A percentile compares a stretch with the other conserved stretches of the same genome.
These are phyloP conservation scores for Vesta saturnalis DNA, from an alignment of 2,888 invertebrate species.

Conservation along the genomic window DNA sequence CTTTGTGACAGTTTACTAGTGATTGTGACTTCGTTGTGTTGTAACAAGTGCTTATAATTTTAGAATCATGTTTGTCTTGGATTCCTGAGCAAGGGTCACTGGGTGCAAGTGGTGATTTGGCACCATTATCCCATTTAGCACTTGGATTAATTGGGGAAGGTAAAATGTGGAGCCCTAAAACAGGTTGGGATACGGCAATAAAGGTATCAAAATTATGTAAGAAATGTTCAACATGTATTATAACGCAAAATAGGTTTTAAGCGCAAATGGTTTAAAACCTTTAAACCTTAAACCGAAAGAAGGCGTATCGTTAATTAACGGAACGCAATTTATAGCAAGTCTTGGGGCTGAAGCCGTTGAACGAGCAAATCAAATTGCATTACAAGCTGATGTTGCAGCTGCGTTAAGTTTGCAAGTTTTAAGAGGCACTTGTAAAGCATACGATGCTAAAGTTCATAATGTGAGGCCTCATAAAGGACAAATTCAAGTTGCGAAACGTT, in stretches of 20 bases:
- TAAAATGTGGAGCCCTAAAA: slow-evolving; percentile 72
- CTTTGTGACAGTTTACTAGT: too few species aligned
- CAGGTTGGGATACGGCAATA: slow-evolving; percentile 70
- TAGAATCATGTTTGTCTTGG: slow-evolving; percentile 71
- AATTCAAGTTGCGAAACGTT: slow-evolving; percentile 66
- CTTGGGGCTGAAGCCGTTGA: slow-evolving; percentile 72
- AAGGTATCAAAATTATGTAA: slow-evolving; percentile 56
- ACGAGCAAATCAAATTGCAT: slow-evolving; percentile 66
- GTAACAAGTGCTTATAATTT: too few species aligned
- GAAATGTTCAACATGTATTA: neutral
- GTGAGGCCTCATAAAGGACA: slow-evolving; percentile 73
- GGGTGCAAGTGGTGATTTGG: slow-evolving; percentile 74
- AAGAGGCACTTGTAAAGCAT: slow-evolving; percentile 72
- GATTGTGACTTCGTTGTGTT: too few species aligned
- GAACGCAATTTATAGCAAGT: slow-evolving; percentile 73
- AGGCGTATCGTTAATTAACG: slow-evolving; percentile 73
- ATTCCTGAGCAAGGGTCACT: slow-evolving; percentile 76
- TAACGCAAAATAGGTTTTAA: slow-evolving; percentile 55
- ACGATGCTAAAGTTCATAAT: slow-evolving; percentile 71
- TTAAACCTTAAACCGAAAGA: slow-evolving; percentile 70
- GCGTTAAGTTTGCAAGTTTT: slow-evolving; percentile 72
- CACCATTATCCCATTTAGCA: slow-evolving; percentile 72
- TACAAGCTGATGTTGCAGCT: slow-evolving; percentile 73
- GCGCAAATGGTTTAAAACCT: slow-evolving; percentile 67
- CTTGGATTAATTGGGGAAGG: slow-evolving; percentile 74